Percentiles rank a stretch among this genome's conserved stretches.
These are phyloP conservation scores for Toxotes chatareus DNA, from an alignment of 2,113 vertebrate species.

Conservation along the genomic window DNA sequence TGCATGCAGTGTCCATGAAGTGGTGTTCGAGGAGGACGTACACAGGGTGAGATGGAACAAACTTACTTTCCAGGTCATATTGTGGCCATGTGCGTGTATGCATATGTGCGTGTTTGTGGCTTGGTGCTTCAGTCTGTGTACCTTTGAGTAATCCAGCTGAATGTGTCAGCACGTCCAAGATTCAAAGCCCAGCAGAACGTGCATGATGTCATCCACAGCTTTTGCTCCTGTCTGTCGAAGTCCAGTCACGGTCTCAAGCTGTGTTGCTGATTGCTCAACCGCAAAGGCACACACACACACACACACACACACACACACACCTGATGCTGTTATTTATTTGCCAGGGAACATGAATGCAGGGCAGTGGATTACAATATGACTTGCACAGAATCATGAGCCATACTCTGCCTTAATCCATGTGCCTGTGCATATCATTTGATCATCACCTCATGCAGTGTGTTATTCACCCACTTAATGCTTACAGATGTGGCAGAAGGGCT, in stretches of 20 bases:
- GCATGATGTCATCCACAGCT: slow-evolving; percentile 53
- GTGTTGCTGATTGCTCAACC: slow-evolving; percentile 29
- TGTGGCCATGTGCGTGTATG: slow-evolving; percentile 11
- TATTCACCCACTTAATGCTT: slow-evolving; percentile 4
- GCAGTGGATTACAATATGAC: slow-evolving; percentile 40
- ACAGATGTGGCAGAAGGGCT: slow-evolving; percentile 6
- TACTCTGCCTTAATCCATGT: slow-evolving; percentile 20
- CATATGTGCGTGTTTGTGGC: slow-evolving; percentile 13
- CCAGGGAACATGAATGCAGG: slow-evolving; percentile 31
- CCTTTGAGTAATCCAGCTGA: slow-evolving; percentile 40
- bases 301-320: slow-evolving; percentile 28
- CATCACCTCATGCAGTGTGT: slow-evolving; percentile 20
- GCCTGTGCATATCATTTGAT: slow-evolving; percentile 28
- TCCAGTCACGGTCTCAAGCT: slow-evolving; percentile 45
- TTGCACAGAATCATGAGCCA: slow-evolving; percentile 32
- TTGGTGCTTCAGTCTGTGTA: slow-evolving; percentile 8
- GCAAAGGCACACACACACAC: slow-evolving; percentile 3
- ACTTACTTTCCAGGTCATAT: slow-evolving; percentile 2
- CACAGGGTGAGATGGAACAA: slow-evolving; percentile 87
- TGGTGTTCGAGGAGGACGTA: slow-evolving; percentile 88
- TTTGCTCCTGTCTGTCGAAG: slow-evolving; percentile 36
- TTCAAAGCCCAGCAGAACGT: slow-evolving; percentile 44
- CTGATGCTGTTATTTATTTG: slow-evolving; percentile 44
- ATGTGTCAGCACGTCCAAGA: slow-evolving; percentile 32
- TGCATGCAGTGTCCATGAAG: slow-evolving; percentile 91